These are phyloP conservation scores for Luperina nickerlii DNA, from an alignment of 2,888 invertebrate species.

Conservation along the genomic window DNA sequence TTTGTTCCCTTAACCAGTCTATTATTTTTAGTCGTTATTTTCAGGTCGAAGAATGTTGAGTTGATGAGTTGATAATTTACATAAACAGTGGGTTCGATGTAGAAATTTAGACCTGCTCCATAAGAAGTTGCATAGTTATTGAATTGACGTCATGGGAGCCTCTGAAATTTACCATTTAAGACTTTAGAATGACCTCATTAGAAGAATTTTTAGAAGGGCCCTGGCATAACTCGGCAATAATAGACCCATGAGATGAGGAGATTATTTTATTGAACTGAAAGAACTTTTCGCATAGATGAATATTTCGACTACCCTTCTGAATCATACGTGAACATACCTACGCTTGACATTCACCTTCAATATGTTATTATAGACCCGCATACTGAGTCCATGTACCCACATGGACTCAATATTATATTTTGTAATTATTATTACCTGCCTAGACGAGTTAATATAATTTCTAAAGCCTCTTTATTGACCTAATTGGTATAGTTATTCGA, in stretches of 20 bases:
- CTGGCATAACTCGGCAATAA: neutral
- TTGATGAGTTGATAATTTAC: neutral
- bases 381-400: neutral
- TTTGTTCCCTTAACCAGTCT: neutral
- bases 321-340: neutral
- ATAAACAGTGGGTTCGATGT: neutral
- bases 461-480: neutral
- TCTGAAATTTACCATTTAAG: neutral
- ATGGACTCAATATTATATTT: neutral
- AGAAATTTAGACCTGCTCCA: neutral
- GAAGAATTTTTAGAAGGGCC: neutral
- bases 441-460: no score
- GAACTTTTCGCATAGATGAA: neutral
- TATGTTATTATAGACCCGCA: neutral
- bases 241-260: neutral
- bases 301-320: neutral
- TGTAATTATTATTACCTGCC: neutral
- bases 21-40: neutral
- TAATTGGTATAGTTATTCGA: neutral
- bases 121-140: neutral
- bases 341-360: conserved; percentile 10
- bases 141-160: neutral
- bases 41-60: neutral
- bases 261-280: neutral
- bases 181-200: neutral